Percentiles rank a stretch among this genome's conserved stretches.
These are phyloP conservation scores for Chaetura pelagica DNA, from an alignment of 2,113 vertebrate species.

Conservation along the genomic window DNA sequence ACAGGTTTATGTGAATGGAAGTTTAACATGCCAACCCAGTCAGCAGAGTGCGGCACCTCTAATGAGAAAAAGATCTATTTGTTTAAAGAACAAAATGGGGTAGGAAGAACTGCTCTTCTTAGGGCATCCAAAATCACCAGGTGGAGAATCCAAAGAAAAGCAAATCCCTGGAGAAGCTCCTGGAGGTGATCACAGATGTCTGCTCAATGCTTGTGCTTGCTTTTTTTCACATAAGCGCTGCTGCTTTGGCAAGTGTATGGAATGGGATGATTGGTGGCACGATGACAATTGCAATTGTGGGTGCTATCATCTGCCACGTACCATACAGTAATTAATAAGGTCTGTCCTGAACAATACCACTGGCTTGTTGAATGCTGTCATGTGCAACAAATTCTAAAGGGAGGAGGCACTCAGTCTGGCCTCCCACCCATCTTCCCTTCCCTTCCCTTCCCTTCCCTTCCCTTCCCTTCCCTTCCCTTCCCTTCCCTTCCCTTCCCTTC, in stretches of 20 bases:
- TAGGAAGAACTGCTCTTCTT: neutral
- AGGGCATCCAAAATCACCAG: neutral
- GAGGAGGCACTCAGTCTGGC: neutral
- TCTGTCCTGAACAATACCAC: neutral
- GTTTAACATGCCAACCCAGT: neutral
- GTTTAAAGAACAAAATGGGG: neutral
- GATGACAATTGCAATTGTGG: neutral
- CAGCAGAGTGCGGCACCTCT: neutral
- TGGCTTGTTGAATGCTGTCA: neutral
- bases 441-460: too few species aligned
- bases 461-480: too few species aligned
- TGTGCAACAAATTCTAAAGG: slow-evolving; percentile 26
- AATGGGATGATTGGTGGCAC: neutral
- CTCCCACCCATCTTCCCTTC: neutral
- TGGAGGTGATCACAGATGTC: neutral
- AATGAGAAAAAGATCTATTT: neutral
- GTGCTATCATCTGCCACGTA: slow-evolving; percentile 10
- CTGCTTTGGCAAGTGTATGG: neutral
- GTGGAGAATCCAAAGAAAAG: neutral
- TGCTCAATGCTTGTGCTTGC: neutral
- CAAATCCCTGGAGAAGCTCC: neutral
- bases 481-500: too few species aligned
- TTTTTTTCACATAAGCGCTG: neutral
- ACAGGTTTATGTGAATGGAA: neutral
- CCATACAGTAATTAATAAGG: slow-evolving; percentile 28